Conservation (phyloP, 2,888 invertebrate genomes). For the Stenotaenia linearis region DNA sequence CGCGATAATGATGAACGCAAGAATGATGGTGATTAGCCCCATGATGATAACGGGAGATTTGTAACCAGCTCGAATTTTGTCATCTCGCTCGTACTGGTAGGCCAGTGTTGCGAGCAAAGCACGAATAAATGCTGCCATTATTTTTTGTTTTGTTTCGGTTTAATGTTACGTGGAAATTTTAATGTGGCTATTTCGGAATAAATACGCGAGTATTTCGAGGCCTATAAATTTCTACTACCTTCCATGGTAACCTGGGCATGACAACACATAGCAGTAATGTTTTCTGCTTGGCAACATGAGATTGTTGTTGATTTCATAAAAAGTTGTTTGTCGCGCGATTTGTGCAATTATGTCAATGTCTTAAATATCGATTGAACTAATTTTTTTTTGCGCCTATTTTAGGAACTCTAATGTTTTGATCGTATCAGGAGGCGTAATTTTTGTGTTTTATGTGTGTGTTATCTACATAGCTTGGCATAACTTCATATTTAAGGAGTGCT, state of each 20-base stretch:
- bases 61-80: background rate
- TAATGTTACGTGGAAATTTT: background rate
- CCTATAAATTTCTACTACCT: background rate
- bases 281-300: no score
- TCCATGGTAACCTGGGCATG: background rate
- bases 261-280: no score
- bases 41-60: constrained; percentile 1
- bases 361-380: background rate
- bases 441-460: background rate
- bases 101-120: background rate
- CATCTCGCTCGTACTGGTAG: background rate
- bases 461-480: constrained; percentile 5
- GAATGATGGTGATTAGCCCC: background rate
- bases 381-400: background rate
- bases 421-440: background rate
- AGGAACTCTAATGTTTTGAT: background rate
- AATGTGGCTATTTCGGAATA: background rate
- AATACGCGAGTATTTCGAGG: background rate
- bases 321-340: no score
- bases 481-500: background rate
- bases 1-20: constrained; percentile 1
- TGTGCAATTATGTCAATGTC: background rate
- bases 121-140: background rate
- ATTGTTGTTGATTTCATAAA: no score
- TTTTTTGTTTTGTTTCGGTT: background rate